phyloP scores from a whole-genome alignment of 92 coral and sea anemone species.

The Pocillopora grandis region DNA sequence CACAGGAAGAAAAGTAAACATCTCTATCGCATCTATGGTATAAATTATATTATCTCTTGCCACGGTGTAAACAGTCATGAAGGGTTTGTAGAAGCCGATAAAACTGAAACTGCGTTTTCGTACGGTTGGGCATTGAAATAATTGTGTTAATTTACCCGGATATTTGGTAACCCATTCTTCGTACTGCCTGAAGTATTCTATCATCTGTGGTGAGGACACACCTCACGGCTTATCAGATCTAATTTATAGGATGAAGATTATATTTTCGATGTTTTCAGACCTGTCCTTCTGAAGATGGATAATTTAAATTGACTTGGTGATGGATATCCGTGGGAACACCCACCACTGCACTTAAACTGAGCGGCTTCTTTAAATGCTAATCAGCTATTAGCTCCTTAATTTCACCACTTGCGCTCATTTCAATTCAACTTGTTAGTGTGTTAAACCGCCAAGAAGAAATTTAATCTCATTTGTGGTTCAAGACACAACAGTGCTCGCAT shows the following conservation, averaged over 20 bases:
- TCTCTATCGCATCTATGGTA: background rate
- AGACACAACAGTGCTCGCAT: background rate
- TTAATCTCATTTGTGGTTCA: background rate
- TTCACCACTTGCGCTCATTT: background rate
- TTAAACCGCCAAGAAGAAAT: background rate
- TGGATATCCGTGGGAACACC: background rate
- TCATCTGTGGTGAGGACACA: background rate
- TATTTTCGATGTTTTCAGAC: background rate
- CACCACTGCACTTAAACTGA: slow-evolving; percentile 11
- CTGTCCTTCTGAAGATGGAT: slow-evolving; percentile 5
- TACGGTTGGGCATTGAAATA: background rate
- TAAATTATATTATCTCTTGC: background rate
- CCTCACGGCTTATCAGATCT: background rate
- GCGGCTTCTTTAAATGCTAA: slow-evolving; percentile 18
- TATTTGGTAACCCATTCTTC: background rate
- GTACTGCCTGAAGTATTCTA: background rate
- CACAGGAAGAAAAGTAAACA: background rate
- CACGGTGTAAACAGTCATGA: background rate
- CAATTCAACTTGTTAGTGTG: background rate
- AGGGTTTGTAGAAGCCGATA: slow-evolving; percentile 16
- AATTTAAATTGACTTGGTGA: slow-evolving; percentile 32
- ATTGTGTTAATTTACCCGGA: background rate
- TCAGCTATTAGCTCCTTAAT: background rate
- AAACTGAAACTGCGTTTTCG: background rate
- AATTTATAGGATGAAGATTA: background rate